Evolutionary conservation across 2,888 invertebrate species (phyloP).

Genomic region (Sepiola atlantica): DNA sequence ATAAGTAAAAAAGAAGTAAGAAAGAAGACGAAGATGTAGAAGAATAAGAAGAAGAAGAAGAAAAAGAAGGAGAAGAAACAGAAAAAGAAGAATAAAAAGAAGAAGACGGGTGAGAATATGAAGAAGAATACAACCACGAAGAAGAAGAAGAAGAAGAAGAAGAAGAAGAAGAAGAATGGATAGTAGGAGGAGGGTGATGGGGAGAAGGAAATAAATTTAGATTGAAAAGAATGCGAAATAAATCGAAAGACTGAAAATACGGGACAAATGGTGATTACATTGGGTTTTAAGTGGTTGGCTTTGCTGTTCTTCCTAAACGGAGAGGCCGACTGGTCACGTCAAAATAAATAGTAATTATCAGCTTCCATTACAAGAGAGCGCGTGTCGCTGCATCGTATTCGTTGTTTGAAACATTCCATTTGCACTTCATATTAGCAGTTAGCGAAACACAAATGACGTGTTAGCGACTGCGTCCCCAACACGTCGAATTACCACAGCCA

Average conservation of each 20-base stretch:
- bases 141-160: background rate
- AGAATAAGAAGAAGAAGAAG: background rate
- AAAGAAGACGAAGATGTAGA: background rate
- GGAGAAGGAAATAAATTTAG: background rate
- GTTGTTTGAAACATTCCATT: background rate
- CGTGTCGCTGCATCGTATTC: background rate
- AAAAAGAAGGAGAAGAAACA: background rate
- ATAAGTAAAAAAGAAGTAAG: background rate
- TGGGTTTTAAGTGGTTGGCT: background rate
- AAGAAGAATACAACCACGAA: background rate
- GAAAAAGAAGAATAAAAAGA: background rate
- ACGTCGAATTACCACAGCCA: background rate
- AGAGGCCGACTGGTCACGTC: background rate
- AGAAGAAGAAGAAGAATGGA: background rate
- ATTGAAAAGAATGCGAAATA: background rate
- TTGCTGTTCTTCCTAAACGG: background rate
- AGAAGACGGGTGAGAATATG: background rate
- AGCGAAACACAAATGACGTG: background rate
- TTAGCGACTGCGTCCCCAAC: background rate
- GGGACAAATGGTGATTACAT: background rate
- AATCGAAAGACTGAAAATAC: background rate
- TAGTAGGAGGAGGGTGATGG: background rate
- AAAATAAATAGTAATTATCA: slow-evolving; percentile 20
- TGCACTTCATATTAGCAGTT: background rate
- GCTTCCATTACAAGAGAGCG: background rate